phyloP scores from a whole-genome alignment of 2,113 vertebrate genomes.

The Propithecus coquereli region DNA sequence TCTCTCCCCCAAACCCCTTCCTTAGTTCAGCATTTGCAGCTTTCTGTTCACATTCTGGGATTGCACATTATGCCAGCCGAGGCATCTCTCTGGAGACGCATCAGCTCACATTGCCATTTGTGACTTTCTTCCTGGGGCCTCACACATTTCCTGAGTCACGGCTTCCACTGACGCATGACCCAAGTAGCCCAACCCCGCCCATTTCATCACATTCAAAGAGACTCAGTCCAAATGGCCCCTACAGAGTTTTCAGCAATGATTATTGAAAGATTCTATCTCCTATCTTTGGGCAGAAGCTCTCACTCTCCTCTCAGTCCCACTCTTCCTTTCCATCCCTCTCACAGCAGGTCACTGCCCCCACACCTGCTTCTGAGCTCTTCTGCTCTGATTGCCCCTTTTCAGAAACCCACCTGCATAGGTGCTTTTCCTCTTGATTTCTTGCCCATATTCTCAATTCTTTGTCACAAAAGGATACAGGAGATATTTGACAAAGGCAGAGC shows the following conservation, averaged over 20 bases:
- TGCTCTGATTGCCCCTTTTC: background rate
- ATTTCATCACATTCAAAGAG: background rate
- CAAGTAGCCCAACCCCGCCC: background rate
- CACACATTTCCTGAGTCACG: too few relatives aligned
- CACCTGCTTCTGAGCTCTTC: background rate
- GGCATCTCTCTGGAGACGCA: background rate
- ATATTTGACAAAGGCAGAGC: background rate
- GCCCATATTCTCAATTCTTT: background rate
- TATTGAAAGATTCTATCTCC: background rate
- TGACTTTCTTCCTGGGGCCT: background rate
- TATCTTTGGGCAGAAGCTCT: background rate
- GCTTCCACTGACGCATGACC: background rate
- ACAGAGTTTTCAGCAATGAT: background rate
- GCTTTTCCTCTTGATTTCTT: background rate
- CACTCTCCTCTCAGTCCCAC: background rate
- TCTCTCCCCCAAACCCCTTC: background rate
- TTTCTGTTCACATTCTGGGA: background rate
- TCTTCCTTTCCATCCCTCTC: background rate
- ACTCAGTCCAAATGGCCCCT: background rate
- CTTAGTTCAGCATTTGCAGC: fast-evolving
- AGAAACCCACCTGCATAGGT: background rate
- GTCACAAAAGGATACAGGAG: background rate
- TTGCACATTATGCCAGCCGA: fast-evolving
- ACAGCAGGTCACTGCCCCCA: background rate
- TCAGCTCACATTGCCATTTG: background rate